Conservation (phyloP, 1,140 invertebrate species). For the Phymastichus coffea region DNA sequence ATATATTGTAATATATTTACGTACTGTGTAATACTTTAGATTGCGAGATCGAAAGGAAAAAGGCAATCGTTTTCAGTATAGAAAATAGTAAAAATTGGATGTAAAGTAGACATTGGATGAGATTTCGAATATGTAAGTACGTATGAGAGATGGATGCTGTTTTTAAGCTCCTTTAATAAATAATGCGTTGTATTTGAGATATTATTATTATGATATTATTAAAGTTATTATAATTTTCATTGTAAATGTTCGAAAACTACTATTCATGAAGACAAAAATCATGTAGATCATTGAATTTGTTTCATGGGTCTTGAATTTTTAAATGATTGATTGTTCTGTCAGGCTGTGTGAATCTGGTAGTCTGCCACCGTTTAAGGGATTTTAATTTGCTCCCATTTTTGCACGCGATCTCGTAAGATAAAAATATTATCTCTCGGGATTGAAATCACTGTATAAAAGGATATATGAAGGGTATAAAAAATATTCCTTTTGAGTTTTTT, state of each 20-base stretch:
- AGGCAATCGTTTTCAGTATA: background rate
- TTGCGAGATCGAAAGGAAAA: background rate
- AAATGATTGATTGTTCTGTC: conserved; percentile 47
- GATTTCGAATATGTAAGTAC: background rate
- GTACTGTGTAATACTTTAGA: background rate
- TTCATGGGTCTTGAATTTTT: conserved; percentile 36
- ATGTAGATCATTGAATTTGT: conserved; percentile 3
- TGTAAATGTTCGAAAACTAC: background rate
- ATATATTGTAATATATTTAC: conserved; percentile 51
- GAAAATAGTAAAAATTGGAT: background rate
- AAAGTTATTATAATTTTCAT: background rate
- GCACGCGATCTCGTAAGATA: background rate
- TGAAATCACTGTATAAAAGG: background rate
- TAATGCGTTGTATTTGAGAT: too few relatives aligned
- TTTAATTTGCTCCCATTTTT: conserved; percentile 24
- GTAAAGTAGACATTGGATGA: background rate
- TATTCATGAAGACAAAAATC: conserved; percentile 5
- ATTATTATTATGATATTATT: conserved; percentile 1
- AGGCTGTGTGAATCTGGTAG: conserved; percentile 56
- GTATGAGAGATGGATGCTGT: background rate
- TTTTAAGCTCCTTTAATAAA: conserved; percentile 6
- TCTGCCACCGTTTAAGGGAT: conserved; percentile 43
- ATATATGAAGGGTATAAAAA: background rate
- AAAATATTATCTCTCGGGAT: conserved; percentile 1
- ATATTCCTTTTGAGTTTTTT: background rate